Evolutionary conservation across 2,797 vertebrate species (phyloP).

Genomic region (Neopelma chrysocephalum): DNA sequence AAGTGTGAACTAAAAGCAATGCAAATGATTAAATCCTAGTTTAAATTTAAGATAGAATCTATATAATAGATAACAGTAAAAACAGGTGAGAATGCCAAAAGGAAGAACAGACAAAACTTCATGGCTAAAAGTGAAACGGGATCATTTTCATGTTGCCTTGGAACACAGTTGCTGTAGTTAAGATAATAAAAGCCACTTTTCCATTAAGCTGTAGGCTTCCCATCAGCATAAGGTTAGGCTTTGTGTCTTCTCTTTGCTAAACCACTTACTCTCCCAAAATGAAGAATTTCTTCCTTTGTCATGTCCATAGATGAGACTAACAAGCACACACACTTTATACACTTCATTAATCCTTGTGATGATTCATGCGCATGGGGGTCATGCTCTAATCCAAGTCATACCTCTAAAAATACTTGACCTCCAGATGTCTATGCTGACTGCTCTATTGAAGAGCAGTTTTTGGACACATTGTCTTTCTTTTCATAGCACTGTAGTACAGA

Average conservation of each 20-base stretch:
- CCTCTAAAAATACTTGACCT: slow-evolving; percentile 50
- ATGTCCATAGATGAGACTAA: slow-evolving; percentile 35
- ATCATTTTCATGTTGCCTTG: not conserved
- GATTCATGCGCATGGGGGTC: not conserved
- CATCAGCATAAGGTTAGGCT: not conserved
- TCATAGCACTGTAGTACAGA: not conserved
- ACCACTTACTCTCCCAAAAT: slow-evolving; percentile 40
- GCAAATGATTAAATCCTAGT: not conserved
- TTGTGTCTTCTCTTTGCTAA: slow-evolving; percentile 46
- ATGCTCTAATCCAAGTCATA: slow-evolving; percentile 45
- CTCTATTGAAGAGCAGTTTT: not conserved
- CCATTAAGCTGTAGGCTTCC: not conserved
- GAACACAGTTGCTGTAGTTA: not conserved
- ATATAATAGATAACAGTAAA: not conserved
- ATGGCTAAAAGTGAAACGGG: not conserved
- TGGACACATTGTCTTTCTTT: not conserved
- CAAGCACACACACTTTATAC: slow-evolving; percentile 34
- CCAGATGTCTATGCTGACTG: slow-evolving; percentile 30
- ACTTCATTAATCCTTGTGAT: slow-evolving; percentile 55
- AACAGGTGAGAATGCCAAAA: not conserved
- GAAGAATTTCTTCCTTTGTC: slow-evolving; percentile 64
- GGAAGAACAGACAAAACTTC: not conserved
- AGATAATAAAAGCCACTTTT: not conserved
- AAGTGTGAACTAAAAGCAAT: not conserved
- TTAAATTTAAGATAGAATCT: not conserved